A percentile compares a stretch with the other conserved stretches of the same genome.
These are phyloP conservation scores for Pentalonia nigronervosa DNA, from an alignment of 1,140 invertebrate genomes.

Conservation along the genomic window DNA sequence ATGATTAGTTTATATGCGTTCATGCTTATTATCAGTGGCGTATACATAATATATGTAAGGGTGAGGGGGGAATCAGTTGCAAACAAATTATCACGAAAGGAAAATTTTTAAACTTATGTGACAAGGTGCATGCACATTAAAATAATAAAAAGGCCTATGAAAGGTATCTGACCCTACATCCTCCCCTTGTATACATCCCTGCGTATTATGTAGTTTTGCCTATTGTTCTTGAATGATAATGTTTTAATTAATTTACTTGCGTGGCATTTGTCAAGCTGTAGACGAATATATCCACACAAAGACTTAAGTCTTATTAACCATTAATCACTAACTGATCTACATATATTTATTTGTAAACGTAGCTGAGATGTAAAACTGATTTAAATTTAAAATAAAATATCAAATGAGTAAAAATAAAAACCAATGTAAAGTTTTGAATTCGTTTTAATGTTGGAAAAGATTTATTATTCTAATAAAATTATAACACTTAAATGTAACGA, in stretches of 20 bases:
- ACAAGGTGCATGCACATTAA: too few relatives aligned
- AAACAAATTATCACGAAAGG: too few relatives aligned
- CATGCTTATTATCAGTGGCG: neutral
- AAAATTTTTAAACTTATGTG: too few relatives aligned
- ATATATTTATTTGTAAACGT: neutral
- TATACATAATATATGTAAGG: too few relatives aligned
- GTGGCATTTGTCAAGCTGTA: neutral
- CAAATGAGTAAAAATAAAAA: neutral
- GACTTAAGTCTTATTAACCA: neutral
- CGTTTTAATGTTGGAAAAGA: neutral
- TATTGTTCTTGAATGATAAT: neutral
- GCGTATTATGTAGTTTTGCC: neutral
- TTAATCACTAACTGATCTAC: neutral
- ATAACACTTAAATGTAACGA: neutral
- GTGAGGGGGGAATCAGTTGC: too few relatives aligned
- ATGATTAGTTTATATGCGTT: neutral
- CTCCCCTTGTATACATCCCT: too few relatives aligned
- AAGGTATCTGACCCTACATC: too few relatives aligned
- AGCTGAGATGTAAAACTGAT: neutral
- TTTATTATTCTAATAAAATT: neutral
- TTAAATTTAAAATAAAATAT: conserved; percentile 5
- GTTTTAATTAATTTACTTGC: neutral
- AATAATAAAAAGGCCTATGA: too few relatives aligned
- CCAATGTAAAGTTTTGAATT: neutral
- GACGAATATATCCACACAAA: neutral